Conservation (phyloP, 2,797 vertebrate species). For the Garrulus glandarius region DNA sequence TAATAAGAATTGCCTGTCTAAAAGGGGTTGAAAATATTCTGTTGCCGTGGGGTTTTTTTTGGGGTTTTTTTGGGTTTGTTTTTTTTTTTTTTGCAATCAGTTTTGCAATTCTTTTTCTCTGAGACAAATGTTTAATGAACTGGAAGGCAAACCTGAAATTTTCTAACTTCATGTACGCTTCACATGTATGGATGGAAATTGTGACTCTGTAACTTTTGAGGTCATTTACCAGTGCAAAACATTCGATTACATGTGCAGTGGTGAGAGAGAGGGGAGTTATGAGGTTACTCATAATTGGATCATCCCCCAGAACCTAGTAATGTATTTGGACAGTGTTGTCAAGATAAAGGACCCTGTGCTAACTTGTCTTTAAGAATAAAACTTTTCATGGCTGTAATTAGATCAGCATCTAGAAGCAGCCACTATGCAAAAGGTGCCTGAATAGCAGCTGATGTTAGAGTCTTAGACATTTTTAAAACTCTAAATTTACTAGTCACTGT, state of each 20-base stretch:
- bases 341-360: not conserved
- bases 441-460: not conserved
- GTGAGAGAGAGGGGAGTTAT: not conserved
- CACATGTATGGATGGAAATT: not conserved
- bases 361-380: not conserved
- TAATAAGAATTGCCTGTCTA: not conserved
- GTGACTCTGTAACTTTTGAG: not conserved
- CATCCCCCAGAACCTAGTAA: not conserved
- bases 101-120: not conserved
- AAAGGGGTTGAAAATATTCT: not conserved
- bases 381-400: conserved; percentile 11
- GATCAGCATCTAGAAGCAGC: not conserved
- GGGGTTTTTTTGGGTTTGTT: not conserved
- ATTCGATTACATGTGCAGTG: not conserved
- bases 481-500: not conserved
- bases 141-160: not conserved
- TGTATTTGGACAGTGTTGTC: not conserved
- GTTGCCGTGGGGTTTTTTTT: not conserved
- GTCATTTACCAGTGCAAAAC: not conserved
- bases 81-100: not conserved
- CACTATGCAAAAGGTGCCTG: not conserved
- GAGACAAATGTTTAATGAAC: not conserved
- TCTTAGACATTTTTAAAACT: not conserved
- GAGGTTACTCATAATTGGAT: not conserved
- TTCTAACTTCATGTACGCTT: not conserved